Conservation (phyloP, 2,888 invertebrate species). For the Chrysolina americana region DNA sequence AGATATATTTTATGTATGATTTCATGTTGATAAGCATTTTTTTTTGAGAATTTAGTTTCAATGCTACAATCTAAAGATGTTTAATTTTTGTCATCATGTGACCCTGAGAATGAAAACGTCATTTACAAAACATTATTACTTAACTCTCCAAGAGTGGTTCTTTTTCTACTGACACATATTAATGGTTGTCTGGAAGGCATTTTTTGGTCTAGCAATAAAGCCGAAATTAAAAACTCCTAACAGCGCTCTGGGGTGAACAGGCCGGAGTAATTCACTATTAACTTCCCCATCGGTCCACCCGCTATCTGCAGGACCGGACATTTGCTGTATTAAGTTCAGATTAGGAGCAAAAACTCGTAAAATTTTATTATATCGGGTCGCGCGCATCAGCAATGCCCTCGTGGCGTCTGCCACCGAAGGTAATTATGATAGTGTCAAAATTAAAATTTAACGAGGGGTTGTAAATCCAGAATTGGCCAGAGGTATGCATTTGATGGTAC, state of each 20-base stretch:
- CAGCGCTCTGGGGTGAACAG: conserved; percentile 61
- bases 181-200: conserved; percentile 59
- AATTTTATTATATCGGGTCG: conserved; percentile 56
- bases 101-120: no score
- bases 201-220: conserved; percentile 61
- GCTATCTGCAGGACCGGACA: conserved; percentile 53
- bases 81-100: no score
- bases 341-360: conserved; percentile 61
- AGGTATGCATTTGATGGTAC: conserved; percentile 27
- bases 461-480: conserved; percentile 43
- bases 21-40: no score
- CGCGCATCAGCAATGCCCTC: conserved; percentile 29
- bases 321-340: conserved; percentile 62
- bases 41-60: no score
- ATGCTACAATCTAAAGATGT: no score
- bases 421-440: conserved; percentile 51
- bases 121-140: neutral
- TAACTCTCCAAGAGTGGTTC: neutral
- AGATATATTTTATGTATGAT: no score
- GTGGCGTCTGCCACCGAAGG: conserved; percentile 33
- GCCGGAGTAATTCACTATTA: conserved; percentile 62
- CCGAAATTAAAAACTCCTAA: conserved; percentile 68
- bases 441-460: conserved; percentile 46
- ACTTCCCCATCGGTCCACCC: conserved; percentile 57
- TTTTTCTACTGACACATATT: conserved; percentile 51